phyloP scores from a whole-genome alignment of 2,888 invertebrate species.

The Melikaiella ostensackeni region DNA sequence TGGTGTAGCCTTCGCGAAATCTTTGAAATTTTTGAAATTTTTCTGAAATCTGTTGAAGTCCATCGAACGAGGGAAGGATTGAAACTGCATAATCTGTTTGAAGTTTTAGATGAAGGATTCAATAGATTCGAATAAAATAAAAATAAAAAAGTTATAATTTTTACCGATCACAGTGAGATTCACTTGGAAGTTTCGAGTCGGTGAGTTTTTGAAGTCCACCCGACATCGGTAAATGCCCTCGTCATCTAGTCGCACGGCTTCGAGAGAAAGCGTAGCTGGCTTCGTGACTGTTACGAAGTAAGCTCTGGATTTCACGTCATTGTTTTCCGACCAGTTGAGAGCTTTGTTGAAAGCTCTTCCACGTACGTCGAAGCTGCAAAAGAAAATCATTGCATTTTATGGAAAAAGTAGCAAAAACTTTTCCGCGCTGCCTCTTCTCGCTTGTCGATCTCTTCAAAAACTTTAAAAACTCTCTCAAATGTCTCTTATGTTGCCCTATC shows the following conservation, averaged over 20 bases:
- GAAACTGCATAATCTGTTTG: too few relatives aligned
- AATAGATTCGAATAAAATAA: neutral
- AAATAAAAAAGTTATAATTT: slow-evolving; percentile 46
- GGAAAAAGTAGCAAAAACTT: slow-evolving; percentile 9
- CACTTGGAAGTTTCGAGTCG: slow-evolving; percentile 80
- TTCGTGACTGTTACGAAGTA: slow-evolving; percentile 79
- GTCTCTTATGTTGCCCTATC: neutral
- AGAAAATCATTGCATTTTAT: slow-evolving; percentile 43
- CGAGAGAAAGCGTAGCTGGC: slow-evolving; percentile 78
- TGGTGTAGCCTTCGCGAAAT: too few relatives aligned
- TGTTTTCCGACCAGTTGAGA: slow-evolving; percentile 78
- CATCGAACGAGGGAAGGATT: too few relatives aligned
- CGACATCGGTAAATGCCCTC: slow-evolving; percentile 79
- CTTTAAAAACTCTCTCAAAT: slow-evolving; percentile 15
- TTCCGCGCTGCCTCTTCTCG: neutral
- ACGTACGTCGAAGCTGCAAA: slow-evolving; percentile 78
- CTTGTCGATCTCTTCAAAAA: slow-evolving; percentile 5
- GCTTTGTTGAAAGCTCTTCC: slow-evolving; percentile 78
- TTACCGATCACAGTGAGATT: slow-evolving; percentile 80
- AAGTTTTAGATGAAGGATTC: neutral
- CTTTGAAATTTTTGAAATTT: too few relatives aligned
- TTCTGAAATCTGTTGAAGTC: too few relatives aligned
- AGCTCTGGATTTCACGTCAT: slow-evolving; percentile 78
- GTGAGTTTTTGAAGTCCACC: slow-evolving; percentile 80
- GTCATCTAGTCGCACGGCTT: slow-evolving; percentile 76